phyloP scores from a whole-genome alignment of 2,888 invertebrate genomes.

The Molanna angustata region DNA sequence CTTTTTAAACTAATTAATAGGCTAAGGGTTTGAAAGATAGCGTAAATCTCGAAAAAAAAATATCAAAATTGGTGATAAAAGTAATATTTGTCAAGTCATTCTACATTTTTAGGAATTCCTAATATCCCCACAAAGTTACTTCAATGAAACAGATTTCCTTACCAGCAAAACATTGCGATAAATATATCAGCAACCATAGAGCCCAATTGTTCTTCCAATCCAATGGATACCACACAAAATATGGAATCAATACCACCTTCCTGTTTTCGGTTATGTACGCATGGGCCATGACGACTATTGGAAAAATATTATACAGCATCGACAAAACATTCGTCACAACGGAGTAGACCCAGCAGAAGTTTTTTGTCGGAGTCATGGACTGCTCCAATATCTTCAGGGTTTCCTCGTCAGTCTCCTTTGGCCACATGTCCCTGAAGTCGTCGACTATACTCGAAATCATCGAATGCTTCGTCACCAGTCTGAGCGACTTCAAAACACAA shows the following conservation, averaged over 20 bases:
- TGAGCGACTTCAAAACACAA: constrained; percentile 20
- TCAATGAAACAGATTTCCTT: no score
- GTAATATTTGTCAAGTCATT: no score
- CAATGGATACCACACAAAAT: constrained; percentile 28
- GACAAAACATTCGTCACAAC: constrained; percentile 24
- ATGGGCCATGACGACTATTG: constrained; percentile 21
- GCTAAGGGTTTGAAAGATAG: no score
- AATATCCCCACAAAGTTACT: no score
- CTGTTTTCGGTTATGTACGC: constrained; percentile 8
- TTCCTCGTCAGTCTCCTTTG: constrained; percentile 11
- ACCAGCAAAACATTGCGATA: constrained; percentile 28
- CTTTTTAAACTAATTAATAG: no score
- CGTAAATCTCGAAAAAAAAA: no score
- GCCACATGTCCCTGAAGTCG: constrained; percentile 22
- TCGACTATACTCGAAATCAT: constrained; percentile 15
- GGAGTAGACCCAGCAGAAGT: constrained; percentile 22
- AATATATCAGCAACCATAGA: constrained; percentile 19
- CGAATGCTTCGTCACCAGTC: constrained; percentile 13
- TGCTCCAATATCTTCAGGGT: constrained; percentile 11
- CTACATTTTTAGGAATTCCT: no score
- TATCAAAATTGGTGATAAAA: no score
- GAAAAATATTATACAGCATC: constrained; percentile 27
- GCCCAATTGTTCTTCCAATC: constrained; percentile 15
- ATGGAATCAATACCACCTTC: constrained; percentile 19
- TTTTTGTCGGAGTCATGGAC: constrained; percentile 21